Conservation (phyloP, 2,113 vertebrate species). For the Pterocles burchelli region DNA sequence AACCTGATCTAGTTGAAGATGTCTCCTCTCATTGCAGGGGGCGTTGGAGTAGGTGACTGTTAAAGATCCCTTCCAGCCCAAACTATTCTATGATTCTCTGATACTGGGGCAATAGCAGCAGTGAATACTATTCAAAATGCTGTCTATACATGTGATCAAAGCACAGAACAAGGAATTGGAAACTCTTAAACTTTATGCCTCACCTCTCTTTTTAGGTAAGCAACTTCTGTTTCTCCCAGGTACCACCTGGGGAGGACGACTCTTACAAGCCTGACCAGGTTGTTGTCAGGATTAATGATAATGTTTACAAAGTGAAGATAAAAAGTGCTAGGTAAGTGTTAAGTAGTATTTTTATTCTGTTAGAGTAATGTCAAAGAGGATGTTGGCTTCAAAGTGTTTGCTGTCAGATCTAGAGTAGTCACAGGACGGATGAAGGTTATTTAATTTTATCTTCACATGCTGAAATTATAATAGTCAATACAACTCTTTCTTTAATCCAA, state of each 20-base stretch:
- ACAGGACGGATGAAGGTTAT: not conserved
- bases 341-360: constrained; percentile 47
- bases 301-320: constrained; percentile 48
- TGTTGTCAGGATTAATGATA: constrained; percentile 61
- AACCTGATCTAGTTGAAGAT: not conserved
- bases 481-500: not conserved
- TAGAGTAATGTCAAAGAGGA: constrained; percentile 31
- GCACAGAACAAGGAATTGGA: not conserved
- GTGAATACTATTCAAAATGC: not conserved
- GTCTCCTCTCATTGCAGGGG: fast-evolving
- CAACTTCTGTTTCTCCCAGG: not conserved
- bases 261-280: constrained; percentile 7
- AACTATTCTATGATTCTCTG: not conserved
- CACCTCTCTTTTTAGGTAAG: not conserved
- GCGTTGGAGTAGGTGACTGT: not conserved
- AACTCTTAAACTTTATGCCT: not conserved
- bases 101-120: not conserved
- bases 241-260: not conserved
- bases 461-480: not conserved
- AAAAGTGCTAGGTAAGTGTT: constrained; percentile 51
- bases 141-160: not conserved
- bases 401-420: constrained; percentile 1
- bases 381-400: constrained; percentile 37
- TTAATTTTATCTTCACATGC: not conserved
- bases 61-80: not conserved